Evolutionary conservation across 2,888 invertebrate species (phyloP), one percentile per base, ranked within the genome.

Genomic region (Agriotes lineatus): DNA sequence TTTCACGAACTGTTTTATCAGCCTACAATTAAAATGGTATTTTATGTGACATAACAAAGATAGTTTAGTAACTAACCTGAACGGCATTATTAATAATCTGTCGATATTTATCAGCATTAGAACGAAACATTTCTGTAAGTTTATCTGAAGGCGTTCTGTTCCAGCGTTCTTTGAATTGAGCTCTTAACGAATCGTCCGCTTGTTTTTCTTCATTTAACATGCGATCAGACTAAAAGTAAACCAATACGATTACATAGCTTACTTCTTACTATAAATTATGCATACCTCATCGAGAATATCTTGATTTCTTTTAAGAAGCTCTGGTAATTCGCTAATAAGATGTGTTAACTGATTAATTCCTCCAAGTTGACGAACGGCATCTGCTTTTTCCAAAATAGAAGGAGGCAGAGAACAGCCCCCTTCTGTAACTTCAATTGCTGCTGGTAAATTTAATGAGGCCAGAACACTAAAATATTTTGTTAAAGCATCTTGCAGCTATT

Each of bases 131-230:
- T 80, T 93, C 94, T 0, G 97, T 99, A 64, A 99, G 89, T 82
- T 91, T 91, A 19, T 89, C 90, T 0, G 97, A 97, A 0, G 94
- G 88, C 19, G 95, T 96, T 79, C 99, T 90, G 0, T 91, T 90
- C 99, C 99, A 99, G 72, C 92, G 91, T 72, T 95, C 94, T 78
- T 95, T 95, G 83, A 99, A 97, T 86, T 99, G 98, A 44, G 87
- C 86, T 67, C 95, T 89, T 74, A 99, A 87, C 79, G 94, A 91
- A 77, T 91, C 91, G 84, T 99, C 99, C 0, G 96, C 94, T 75
- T 93, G 90, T 75, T 92, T 92, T 85, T 99, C 99, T 83, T 98
- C 98, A 78, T 92, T 91, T 76, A 99, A 85, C 88, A 96, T 87
- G 69, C 93, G 86, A 77, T 94, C 93, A 60, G 93, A 89, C 90